Evolutionary conservation across 2,113 vertebrate species (phyloP).

Genomic region (Prionailurus bengalensis): DNA sequence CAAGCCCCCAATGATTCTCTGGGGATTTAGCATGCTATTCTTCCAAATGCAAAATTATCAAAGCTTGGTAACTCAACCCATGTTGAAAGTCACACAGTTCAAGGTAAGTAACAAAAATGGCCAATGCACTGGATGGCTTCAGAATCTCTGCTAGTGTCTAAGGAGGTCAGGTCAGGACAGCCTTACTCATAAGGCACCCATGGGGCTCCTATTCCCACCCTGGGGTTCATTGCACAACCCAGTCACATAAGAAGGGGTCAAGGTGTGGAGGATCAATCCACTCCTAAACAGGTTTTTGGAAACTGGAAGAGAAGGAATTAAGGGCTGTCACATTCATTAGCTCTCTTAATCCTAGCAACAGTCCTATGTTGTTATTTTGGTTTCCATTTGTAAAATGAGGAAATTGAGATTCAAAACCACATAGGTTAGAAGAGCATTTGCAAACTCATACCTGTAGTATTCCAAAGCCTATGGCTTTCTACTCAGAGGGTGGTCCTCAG

Average conservation of each 20-base stretch:
- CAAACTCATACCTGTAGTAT: background rate
- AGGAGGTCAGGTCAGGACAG: background rate
- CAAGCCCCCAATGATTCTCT: background rate
- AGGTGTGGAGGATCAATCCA: background rate
- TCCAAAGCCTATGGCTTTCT: background rate
- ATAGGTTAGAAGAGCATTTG: background rate
- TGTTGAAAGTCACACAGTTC: background rate
- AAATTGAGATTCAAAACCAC: background rate
- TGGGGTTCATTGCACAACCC: background rate
- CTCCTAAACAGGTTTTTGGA: background rate
- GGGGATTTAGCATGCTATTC: background rate
- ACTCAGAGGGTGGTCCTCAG: background rate
- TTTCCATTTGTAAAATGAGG: constrained; percentile 20
- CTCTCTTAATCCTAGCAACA: background rate
- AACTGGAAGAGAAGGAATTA: background rate
- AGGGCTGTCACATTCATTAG: background rate
- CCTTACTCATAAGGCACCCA: background rate
- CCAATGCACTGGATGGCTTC: background rate
- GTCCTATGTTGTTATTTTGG: background rate
- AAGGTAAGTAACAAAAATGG: background rate
- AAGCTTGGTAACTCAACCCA: background rate
- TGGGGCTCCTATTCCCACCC: background rate
- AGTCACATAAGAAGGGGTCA: background rate
- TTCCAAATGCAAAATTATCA: constrained; percentile 44
- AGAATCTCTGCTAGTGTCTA: background rate